phyloP scores from a whole-genome alignment of 1,140 invertebrate genomes.

The Brachionus angularis region DNA sequence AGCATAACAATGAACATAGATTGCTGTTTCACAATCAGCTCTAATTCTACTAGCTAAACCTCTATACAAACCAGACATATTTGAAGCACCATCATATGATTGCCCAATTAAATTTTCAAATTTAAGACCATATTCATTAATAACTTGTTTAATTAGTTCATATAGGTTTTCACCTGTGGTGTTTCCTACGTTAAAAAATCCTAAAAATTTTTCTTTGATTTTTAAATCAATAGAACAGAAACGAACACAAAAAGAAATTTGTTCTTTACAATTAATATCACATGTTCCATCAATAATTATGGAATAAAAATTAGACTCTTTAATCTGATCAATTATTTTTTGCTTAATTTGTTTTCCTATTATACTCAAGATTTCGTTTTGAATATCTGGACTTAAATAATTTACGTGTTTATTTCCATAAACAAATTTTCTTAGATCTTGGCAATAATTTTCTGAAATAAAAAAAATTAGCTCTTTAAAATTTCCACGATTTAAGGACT shows the following conservation, averaged over 20 bases:
- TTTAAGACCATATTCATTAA: neutral
- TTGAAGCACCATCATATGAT: constrained; percentile 4
- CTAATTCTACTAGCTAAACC: neutral
- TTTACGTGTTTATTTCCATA: neutral
- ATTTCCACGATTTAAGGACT: constrained; percentile 1
- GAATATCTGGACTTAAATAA: constrained; percentile 1
- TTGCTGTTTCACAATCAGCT: neutral
- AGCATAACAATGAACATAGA: constrained; percentile 28
- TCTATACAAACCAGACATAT: constrained; percentile 4
- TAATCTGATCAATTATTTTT: neutral
- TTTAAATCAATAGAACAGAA: neutral
- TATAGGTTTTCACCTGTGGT: neutral
- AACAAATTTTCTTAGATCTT: neutral
- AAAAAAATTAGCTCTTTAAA: neutral
- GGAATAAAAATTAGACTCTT: neutral
- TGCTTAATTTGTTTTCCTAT: neutral
- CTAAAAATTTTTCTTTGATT: constrained; percentile 19
- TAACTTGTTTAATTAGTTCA: neutral
- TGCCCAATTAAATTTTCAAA: constrained; percentile 5
- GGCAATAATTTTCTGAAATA: neutral
- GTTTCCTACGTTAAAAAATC: constrained; percentile 4
- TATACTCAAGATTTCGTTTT: constrained; percentile 6
- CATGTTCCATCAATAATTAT: constrained; percentile 10
- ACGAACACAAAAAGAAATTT: constrained; percentile 23
- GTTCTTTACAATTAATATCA: constrained; percentile 2